Percentiles rank a stretch among this genome's conserved stretches.
These are phyloP conservation scores for Patella ulyssiponensis DNA, from an alignment of 2,888 invertebrate genomes.

Conservation along the genomic window DNA sequence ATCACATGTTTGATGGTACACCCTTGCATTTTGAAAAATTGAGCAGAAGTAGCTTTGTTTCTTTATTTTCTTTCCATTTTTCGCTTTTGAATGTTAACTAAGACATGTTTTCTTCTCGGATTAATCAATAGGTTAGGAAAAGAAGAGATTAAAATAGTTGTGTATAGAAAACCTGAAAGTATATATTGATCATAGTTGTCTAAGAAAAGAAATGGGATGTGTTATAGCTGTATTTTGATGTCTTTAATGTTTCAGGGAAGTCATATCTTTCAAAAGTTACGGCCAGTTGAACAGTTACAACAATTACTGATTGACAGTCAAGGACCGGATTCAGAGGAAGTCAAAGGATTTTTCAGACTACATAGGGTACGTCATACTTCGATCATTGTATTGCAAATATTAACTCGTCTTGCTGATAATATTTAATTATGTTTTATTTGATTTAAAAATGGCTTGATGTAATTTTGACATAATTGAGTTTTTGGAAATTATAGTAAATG, in stretches of 20 bases:
- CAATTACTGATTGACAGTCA: slow-evolving; percentile 85
- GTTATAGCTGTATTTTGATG: background rate
- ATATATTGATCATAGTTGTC: background rate
- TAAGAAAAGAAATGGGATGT: background rate
- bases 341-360: slow-evolving; percentile 87
- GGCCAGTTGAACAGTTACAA: slow-evolving; percentile 90
- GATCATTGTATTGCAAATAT: background rate
- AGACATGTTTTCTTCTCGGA: too few species aligned
- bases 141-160: background rate
- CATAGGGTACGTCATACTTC: slow-evolving; percentile 75
- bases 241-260: slow-evolving; percentile 79
- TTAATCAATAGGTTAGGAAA: background rate
- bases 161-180: background rate
- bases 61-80: too few species aligned
- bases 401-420: too few species aligned
- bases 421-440: background rate
- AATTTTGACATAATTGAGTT: background rate
- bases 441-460: background rate
- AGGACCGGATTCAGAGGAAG: slow-evolving; percentile 88
- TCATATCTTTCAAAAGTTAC: slow-evolving; percentile 85
- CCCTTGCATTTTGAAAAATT: too few species aligned
- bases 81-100: too few species aligned
- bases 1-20: too few species aligned
- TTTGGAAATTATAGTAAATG: background rate
- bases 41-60: too few species aligned